These are phyloP conservation scores for Ypsolopha sequella DNA, from an alignment of 2,888 invertebrate genomes.

Conservation along the genomic window DNA sequence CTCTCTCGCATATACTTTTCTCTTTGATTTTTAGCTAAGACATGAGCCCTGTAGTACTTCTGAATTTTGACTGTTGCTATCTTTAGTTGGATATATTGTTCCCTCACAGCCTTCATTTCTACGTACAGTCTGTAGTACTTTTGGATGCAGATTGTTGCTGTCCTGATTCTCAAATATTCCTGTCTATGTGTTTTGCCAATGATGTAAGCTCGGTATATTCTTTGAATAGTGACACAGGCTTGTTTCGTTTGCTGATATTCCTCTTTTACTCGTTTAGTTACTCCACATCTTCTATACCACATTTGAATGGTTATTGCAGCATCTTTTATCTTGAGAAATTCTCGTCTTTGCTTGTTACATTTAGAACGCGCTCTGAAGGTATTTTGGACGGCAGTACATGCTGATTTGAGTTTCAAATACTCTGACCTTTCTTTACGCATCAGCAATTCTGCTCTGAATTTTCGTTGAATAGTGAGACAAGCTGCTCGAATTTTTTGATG, in stretches of 20 bases:
- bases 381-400: slow-evolving; percentile 44
- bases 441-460: slow-evolving; percentile 39
- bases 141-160: slow-evolving; percentile 25
- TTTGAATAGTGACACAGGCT: slow-evolving; percentile 18
- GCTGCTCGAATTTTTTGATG: slow-evolving; percentile 31
- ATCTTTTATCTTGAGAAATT: slow-evolving; percentile 33
- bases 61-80: slow-evolving; percentile 37
- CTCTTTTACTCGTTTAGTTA: slow-evolving; percentile 24
- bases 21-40: slow-evolving; percentile 26
- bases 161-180: slow-evolving; percentile 5
- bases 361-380: slow-evolving; percentile 36
- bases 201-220: slow-evolving; percentile 12
- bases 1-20: slow-evolving; percentile 22
- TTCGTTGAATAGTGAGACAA: slow-evolving; percentile 42
- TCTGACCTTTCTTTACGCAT: slow-evolving; percentile 33
- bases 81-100: slow-evolving; percentile 27
- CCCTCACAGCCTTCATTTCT: slow-evolving; percentile 31
- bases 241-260: slow-evolving; percentile 28
- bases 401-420: slow-evolving; percentile 28
- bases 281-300: slow-evolving; percentile 46
- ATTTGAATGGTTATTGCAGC: slow-evolving; percentile 49
- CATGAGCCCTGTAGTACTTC: slow-evolving; percentile 37
- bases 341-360: slow-evolving; percentile 27
- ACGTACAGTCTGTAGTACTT: slow-evolving; percentile 37
- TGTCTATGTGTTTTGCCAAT: slow-evolving; percentile 8